A percentile compares a stretch with the other conserved stretches of the same genome.
These are phyloP conservation scores for Aspidiotus rigidus DNA, from an alignment of 2,888 invertebrate species.

Conservation along the genomic window DNA sequence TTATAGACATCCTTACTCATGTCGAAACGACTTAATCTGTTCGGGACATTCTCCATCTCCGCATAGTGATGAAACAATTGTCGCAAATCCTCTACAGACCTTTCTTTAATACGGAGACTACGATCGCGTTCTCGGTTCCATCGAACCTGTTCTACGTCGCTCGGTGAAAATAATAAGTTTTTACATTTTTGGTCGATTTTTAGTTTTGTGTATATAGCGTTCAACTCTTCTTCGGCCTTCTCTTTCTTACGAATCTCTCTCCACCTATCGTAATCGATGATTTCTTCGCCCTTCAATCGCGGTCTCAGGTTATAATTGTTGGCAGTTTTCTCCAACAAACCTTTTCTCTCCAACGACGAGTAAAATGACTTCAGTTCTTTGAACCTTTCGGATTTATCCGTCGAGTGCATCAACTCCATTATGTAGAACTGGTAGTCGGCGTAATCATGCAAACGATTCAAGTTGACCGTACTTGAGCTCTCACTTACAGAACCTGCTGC, in stretches of 20 bases:
- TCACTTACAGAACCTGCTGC: slow-evolving; percentile 37
- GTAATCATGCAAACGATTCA: slow-evolving; percentile 40
- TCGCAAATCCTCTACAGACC: slow-evolving; percentile 77
- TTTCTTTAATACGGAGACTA: slow-evolving; percentile 70
- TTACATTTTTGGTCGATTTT: slow-evolving; percentile 70
- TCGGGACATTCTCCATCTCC: slow-evolving; percentile 7
- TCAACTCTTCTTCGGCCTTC: slow-evolving; percentile 71
- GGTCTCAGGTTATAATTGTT: slow-evolving; percentile 61
- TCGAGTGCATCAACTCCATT: slow-evolving; percentile 53
- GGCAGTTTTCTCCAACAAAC: slow-evolving; percentile 67
- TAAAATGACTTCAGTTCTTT: slow-evolving; percentile 78
- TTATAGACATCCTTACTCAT: slow-evolving; percentile 55
- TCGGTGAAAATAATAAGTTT: slow-evolving; percentile 71
- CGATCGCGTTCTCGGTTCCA: slow-evolving; percentile 75
- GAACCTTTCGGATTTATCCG: slow-evolving; percentile 66
- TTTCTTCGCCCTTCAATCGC: slow-evolving; percentile 57
- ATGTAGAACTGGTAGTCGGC: slow-evolving; percentile 59
- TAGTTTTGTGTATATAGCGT: slow-evolving; percentile 63
- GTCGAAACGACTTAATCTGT: slow-evolving; percentile 11
- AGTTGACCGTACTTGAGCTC: slow-evolving; percentile 47
- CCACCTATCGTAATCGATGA: slow-evolving; percentile 81
- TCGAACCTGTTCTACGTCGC: slow-evolving; percentile 60
- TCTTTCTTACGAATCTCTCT: slow-evolving; percentile 67
- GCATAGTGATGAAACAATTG: slow-evolving; percentile 58
- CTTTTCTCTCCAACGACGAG: slow-evolving; percentile 71